Conservation (phyloP, 1,140 invertebrate genomes). For the Atta cephalotes region DNA sequence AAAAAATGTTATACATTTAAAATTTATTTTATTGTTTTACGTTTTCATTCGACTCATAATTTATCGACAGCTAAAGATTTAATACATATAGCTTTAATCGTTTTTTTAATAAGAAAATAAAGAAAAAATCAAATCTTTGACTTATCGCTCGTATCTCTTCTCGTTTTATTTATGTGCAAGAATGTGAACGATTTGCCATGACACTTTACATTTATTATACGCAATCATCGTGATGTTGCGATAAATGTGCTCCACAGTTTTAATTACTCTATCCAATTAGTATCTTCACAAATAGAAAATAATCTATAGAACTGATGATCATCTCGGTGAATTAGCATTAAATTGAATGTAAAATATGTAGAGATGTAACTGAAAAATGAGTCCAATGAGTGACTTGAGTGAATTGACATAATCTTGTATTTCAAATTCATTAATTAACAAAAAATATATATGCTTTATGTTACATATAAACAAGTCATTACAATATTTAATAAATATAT, state of each 20-base stretch:
- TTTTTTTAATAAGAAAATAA: slow-evolving; percentile 8
- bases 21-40: neutral
- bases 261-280: slow-evolving; percentile 34
- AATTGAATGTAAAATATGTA: slow-evolving; percentile 11
- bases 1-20: neutral
- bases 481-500: neutral
- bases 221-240: neutral
- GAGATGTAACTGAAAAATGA: slow-evolving; percentile 2
- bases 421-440: neutral
- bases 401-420: neutral
- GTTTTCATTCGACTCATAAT: neutral
- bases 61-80: neutral
- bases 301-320: slow-evolving; percentile 2
- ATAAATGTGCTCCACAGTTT: neutral
- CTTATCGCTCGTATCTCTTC: slow-evolving; percentile 19
- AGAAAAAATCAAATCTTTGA: slow-evolving; percentile 4
- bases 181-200: slow-evolving; percentile 10
- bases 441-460: neutral
- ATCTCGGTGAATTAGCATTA: neutral
- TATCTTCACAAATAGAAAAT: slow-evolving; percentile 25
- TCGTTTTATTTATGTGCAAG: slow-evolving; percentile 30
- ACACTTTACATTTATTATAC: slow-evolving; percentile 33
- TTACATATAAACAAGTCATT: neutral
- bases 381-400: neutral
- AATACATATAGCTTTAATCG: neutral